Conservation (phyloP, 2,113 vertebrate species). For the Mesocricetus auratus region DNA sequence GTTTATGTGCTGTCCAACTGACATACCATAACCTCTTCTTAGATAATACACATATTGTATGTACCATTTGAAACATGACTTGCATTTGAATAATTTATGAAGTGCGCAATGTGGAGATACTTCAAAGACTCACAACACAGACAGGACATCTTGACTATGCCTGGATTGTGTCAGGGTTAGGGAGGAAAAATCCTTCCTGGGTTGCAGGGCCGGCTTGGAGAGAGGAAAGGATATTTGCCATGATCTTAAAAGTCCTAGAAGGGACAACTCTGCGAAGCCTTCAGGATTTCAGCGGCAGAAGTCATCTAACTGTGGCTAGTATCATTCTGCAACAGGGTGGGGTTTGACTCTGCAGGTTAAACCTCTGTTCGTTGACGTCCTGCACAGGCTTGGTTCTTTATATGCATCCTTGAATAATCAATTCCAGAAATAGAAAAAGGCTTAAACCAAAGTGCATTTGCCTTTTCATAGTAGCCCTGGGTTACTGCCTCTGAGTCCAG, state of each 20-base stretch:
- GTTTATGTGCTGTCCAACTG: not conserved
- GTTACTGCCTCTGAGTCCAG: not conserved
- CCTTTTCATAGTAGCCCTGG: not conserved
- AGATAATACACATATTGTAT: not conserved
- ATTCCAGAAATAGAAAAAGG: not conserved
- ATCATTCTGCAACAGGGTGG: not conserved
- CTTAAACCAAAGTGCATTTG: not conserved
- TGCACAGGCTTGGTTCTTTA: not conserved
- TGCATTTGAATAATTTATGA: not conserved
- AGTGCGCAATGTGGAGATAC: not conserved
- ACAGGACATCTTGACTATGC: not conserved
- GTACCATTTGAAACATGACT: not conserved
- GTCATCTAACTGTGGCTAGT: not conserved
- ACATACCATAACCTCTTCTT: not conserved
- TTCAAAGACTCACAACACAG: not conserved
- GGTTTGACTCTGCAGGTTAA: not conserved
- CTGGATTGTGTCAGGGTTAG: not conserved
- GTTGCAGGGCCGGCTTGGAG: not conserved
- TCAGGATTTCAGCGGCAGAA: not conserved
- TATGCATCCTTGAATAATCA: not conserved
- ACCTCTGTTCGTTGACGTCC: not conserved
- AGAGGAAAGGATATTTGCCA: not conserved
- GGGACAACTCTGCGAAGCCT: not conserved
- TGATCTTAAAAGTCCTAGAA: not conserved
- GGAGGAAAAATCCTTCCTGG: not conserved